Evolutionary conservation across 2,888 invertebrate genomes (phyloP), one percentile per base, ranked within the genome.

Genomic region (Ectemnius lituratus): DNA sequence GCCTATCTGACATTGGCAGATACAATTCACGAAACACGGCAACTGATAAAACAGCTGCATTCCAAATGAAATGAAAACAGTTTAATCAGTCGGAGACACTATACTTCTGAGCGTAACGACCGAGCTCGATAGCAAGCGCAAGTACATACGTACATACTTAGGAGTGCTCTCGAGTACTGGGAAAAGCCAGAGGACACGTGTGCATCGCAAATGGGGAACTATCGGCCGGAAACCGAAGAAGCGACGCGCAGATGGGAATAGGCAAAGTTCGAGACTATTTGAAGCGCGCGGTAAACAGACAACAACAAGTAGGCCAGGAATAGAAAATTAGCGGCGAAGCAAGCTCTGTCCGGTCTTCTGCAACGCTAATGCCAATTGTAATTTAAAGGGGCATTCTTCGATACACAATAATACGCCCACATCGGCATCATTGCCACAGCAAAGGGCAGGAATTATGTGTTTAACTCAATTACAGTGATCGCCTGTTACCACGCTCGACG

Each of bases 381-480:
- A 76, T 72, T 76, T 76, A 77, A 37, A 65, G 16, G 27, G 4
- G 64, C 63, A 67, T 76, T 77, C 65, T 72, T 72, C 57, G 68
- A 72, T 76, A 60, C 65, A 63, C 18, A 56, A 58, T 6, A 6
- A 5, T 14, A n/a, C 20, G 20, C 23, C 3, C 27, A 18, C 20
- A 23, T 18, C 5, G 16, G 20, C 6, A 16, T 67, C 59, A 75
- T 68, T 62, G 65, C 56, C 27, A 62, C 63, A 65, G 65, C 76
- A 77, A 77, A 76, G 68, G 68, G 66, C 67, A 72, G 20, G 61
- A 76, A 76, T 76, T 76, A 77, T 65, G 27, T 59, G 60, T 49
- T 77, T 76, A 77, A 77, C 49, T 49, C 73, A 76, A 77, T 76
- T 76, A 73, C n/a, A 16, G 66, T 67, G 66, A 76, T 67, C 65